phyloP scores from a whole-genome alignment of 2,888 invertebrate genomes.

The Rhodophaea formosa region DNA sequence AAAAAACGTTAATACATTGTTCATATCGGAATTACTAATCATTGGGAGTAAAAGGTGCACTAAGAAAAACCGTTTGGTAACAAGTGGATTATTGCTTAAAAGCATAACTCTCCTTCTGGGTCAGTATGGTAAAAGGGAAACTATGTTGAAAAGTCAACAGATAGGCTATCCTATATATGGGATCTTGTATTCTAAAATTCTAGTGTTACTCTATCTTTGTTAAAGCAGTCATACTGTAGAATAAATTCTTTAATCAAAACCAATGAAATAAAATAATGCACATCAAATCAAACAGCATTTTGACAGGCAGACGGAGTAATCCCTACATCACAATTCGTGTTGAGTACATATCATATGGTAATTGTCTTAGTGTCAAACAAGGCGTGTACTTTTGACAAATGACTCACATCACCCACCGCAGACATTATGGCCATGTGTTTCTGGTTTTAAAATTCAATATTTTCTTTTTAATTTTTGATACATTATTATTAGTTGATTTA shows the following conservation, averaged over 20 bases:
- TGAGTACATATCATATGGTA: constrained; percentile 1
- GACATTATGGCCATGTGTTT: constrained; percentile 2
- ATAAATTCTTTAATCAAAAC: too few relatives aligned
- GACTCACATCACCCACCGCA: not conserved
- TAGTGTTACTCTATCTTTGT: too few relatives aligned
- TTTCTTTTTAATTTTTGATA: not conserved
- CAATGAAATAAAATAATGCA: not conserved
- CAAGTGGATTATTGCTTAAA: too few relatives aligned
- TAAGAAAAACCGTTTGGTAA: too few relatives aligned
- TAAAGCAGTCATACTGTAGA: too few relatives aligned
- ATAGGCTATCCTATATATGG: too few relatives aligned
- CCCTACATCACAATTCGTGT: constrained; percentile 7
- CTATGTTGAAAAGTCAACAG: too few relatives aligned
- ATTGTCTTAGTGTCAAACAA: constrained; percentile 6
- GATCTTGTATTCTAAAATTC: too few relatives aligned
- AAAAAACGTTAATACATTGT: not conserved
- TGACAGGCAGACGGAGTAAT: constrained; percentile 2
- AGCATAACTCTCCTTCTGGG: too few relatives aligned
- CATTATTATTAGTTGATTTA: not conserved
- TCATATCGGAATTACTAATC: too few relatives aligned
- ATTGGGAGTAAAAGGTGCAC: too few relatives aligned
- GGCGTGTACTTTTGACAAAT: constrained; percentile 14
- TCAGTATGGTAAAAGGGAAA: too few relatives aligned
- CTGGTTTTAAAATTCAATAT: not conserved
- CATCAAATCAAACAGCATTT: not conserved